These are phyloP conservation scores for Tethya wilhelma DNA, from an alignment of 37 sponge, comb jelly and placozoan species.

Conservation along the genomic window DNA sequence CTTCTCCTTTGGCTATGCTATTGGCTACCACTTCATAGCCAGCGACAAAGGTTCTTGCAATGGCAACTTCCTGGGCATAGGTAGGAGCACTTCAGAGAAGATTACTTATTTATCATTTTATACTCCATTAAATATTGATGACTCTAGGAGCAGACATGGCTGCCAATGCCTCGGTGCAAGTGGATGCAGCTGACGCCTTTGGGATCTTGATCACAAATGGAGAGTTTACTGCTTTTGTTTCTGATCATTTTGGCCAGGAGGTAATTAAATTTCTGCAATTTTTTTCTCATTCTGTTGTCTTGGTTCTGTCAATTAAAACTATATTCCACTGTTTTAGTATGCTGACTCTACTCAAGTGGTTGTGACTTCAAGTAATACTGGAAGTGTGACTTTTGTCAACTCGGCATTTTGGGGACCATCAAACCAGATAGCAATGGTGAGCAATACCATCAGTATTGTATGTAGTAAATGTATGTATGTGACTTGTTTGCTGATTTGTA, in stretches of 20 bases:
- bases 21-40: slow-evolving; percentile 59
- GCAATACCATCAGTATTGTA: no score
- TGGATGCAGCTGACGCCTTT: slow-evolving; percentile 27
- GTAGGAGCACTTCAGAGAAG: no score
- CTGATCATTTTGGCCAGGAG: slow-evolving; percentile 29
- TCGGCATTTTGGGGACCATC: slow-evolving; percentile 63
- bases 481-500: not conserved
- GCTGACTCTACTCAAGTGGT: slow-evolving; percentile 39
- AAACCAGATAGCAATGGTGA: slow-evolving; percentile 51
- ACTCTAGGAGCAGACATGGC: slow-evolving; percentile 32
- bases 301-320: not conserved
- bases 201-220: slow-evolving; percentile 65
- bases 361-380: not conserved
- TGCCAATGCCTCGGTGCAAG: slow-evolving; percentile 45
- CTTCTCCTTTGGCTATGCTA: slow-evolving; percentile 64
- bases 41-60: slow-evolving; percentile 46
- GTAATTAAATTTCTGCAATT: not conserved
- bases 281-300: not conserved
- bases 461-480: no score
- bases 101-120: no score
- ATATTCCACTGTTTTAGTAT: slow-evolving; percentile 14
- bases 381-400: slow-evolving; percentile 26
- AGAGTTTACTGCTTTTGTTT: slow-evolving; percentile 58
- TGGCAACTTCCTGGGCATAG: slow-evolving; percentile 67
- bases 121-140: no score